Evolutionary conservation across 2,113 vertebrate genomes (phyloP).

Genomic region (Zosterops lateralis): DNA sequence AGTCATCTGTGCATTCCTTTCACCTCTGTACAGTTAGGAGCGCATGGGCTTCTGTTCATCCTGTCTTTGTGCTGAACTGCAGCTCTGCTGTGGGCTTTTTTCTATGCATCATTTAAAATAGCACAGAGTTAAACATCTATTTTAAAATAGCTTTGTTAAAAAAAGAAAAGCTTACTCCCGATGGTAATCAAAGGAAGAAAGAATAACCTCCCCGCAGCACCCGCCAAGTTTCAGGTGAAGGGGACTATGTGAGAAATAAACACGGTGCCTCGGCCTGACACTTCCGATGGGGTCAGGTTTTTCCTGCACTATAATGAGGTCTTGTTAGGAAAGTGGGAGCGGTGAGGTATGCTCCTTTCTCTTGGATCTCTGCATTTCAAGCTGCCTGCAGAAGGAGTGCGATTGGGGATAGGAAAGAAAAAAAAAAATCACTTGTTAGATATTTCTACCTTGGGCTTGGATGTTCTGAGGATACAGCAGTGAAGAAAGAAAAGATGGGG

Average conservation of each 20-base stretch:
- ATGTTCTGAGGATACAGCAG: constrained; percentile 9
- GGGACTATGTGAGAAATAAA: constrained; percentile 45
- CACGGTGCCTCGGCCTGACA: constrained; percentile 52
- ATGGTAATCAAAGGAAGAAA: constrained; percentile 42
- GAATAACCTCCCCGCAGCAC: not conserved
- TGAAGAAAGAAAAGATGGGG: constrained; percentile 15
- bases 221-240: constrained; percentile 12
- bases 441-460: constrained; percentile 41
- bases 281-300: constrained; percentile 61
- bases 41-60: rapidly evolving
- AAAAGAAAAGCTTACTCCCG: constrained; percentile 18
- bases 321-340: constrained; percentile 66
- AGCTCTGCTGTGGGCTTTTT: not conserved
- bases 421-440: not conserved
- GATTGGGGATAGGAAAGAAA: not conserved
- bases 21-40: not conserved
- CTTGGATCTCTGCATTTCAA: constrained; percentile 67
- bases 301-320: constrained; percentile 61
- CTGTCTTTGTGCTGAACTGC: not conserved
- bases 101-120: constrained; percentile 56
- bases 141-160: constrained; percentile 59
- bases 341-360: constrained; percentile 34
- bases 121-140: constrained; percentile 38
- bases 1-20: not conserved
- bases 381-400: not conserved